phyloP scores from a whole-genome alignment of 2,113 vertebrate genomes.

The Scortum barcoo region DNA sequence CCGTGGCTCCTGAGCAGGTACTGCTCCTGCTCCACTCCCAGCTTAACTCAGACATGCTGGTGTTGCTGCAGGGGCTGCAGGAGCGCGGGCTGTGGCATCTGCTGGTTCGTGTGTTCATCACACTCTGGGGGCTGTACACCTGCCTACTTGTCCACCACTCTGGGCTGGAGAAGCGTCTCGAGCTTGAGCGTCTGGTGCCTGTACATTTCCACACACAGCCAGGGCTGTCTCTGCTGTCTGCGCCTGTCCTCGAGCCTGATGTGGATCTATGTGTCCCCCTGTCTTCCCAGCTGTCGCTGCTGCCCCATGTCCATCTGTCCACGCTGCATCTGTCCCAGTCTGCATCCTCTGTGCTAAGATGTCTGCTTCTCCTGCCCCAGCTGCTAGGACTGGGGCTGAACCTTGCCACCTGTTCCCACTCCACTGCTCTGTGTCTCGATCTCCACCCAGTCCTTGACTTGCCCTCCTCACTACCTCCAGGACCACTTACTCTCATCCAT shows the following conservation, averaged over 20 bases:
- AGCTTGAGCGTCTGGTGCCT: conserved; percentile 46
- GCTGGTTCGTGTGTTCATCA: conserved; percentile 29
- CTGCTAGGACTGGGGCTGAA: conserved; percentile 61
- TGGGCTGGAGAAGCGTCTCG: conserved; percentile 61
- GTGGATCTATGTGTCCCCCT: conserved; percentile 47
- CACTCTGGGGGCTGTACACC: conserved; percentile 51
- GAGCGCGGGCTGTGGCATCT: conserved; percentile 71
- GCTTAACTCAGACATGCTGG: conserved; percentile 81
- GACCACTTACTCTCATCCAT: conserved; percentile 57
- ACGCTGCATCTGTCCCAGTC: conserved; percentile 71
- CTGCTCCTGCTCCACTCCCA: conserved; percentile 79
- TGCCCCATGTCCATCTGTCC: conserved; percentile 80
- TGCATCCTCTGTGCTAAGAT: conserved; percentile 62
- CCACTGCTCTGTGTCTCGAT: conserved; percentile 40
- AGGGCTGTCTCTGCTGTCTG: conserved; percentile 64
- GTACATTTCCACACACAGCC: conserved; percentile 48
- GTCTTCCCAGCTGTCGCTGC: conserved; percentile 80
- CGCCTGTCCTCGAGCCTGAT: conserved; percentile 52
- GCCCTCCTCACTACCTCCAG: conserved; percentile 34
- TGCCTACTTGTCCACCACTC: conserved; percentile 73
- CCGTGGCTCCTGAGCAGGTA: conserved; percentile 65
- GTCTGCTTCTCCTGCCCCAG: conserved; percentile 55
- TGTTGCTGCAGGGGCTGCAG: conserved; percentile 82
- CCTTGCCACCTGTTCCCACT: conserved; percentile 59
- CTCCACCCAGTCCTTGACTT: conserved; percentile 49